phyloP scores from a whole-genome alignment of 2,888 invertebrate species.

The Liodrosophila aerea region DNA sequence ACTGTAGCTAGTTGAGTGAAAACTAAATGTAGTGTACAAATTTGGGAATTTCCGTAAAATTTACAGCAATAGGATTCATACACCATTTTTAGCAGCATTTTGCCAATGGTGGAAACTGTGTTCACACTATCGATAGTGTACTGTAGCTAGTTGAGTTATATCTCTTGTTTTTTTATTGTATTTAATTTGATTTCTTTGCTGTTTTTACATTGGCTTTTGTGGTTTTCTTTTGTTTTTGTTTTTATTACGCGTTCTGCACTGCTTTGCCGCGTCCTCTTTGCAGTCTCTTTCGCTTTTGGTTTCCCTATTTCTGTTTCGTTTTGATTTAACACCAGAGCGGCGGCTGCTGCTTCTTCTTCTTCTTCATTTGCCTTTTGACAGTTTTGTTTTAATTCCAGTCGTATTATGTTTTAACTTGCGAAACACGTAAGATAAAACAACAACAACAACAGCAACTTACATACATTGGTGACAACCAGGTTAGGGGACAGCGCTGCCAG shows the following conservation, averaged over 20 bases:
- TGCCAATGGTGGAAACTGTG: too few relatives aligned
- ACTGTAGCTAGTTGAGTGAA: too few relatives aligned
- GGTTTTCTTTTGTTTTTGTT: slow-evolving; percentile 21
- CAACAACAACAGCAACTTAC: slow-evolving; percentile 2
- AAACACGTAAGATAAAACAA: slow-evolving; percentile 60
- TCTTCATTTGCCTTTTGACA: slow-evolving; percentile 41
- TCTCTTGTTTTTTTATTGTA: not conserved
- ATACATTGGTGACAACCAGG: not conserved
- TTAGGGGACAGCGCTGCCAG: not conserved
- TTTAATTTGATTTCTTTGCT: not conserved
- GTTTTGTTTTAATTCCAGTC: slow-evolving; percentile 53
- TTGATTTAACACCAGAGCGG: not conserved
- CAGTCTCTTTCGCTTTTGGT: slow-evolving; percentile 1
- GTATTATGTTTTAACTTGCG: slow-evolving; percentile 60
- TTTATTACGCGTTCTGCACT: slow-evolving; percentile 39
- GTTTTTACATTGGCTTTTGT: slow-evolving; percentile 9
- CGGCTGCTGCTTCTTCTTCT: not conserved
- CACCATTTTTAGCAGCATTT: too few relatives aligned
- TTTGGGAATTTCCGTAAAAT: too few relatives aligned
- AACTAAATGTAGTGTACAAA: too few relatives aligned
- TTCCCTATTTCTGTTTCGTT: slow-evolving; percentile 5
- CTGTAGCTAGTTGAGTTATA: not conserved
- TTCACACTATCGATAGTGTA: too few relatives aligned
- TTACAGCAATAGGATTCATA: too few relatives aligned
- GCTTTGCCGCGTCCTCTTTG: not conserved